These are phyloP conservation scores for Tetranychus cinnabarinus DNA, from an alignment of 1,140 invertebrate species.

Conservation along the genomic window DNA sequence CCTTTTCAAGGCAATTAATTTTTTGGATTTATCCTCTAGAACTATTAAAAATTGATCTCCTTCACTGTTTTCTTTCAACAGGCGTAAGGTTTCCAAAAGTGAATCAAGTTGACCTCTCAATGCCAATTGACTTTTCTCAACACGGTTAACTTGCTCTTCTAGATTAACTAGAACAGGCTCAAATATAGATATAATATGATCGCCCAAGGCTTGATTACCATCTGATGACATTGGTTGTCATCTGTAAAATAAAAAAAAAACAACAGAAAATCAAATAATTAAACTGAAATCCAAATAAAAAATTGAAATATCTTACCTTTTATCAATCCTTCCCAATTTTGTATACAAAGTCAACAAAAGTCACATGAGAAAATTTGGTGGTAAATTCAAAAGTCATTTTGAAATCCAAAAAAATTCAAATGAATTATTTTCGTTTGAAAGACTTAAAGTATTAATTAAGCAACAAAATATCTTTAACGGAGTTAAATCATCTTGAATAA, in stretches of 20 bases:
- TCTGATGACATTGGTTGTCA: not conserved
- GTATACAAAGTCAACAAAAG: too few species aligned
- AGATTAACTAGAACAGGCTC: constrained; percentile 4
- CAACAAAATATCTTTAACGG: too few species aligned
- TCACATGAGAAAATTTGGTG: too few species aligned
- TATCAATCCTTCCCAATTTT: too few species aligned
- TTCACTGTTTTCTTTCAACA: constrained; percentile 1
- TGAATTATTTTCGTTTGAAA: too few species aligned
- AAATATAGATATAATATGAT: not conserved
- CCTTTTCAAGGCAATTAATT: constrained; percentile 5
- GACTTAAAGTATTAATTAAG: too few species aligned
- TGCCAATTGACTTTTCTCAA: not conserved
- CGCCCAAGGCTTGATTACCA: not conserved
- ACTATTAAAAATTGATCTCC: not conserved
- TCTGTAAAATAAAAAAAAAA: not conserved
- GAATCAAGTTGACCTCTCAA: not conserved
- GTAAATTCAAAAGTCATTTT: too few species aligned
- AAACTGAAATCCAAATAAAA: too few species aligned
- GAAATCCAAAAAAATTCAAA: too few species aligned
- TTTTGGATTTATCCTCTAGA: constrained; percentile 6
- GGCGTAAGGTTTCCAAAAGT: not conserved
- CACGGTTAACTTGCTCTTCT: not conserved
- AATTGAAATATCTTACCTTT: too few species aligned
- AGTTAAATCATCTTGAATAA: too few species aligned
- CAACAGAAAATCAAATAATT: too few species aligned